Percentiles rank a stretch among this genome's conserved stretches.
Evolutionary conservation across 1,140 invertebrate genomes (phyloP).

Genomic region (Hypsibius dujardini): DNA sequence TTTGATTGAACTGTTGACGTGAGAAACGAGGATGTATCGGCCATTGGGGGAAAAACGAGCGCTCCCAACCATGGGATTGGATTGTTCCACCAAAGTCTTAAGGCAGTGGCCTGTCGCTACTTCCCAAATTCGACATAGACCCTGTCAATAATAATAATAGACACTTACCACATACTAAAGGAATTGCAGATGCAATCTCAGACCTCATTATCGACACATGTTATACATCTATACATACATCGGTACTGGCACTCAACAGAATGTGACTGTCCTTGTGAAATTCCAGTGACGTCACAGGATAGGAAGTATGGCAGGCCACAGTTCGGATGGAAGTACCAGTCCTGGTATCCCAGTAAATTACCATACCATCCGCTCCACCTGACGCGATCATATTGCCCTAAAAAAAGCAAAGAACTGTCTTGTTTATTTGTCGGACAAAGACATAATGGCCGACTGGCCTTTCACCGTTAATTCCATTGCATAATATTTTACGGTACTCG

Average conservation of each 20-base stretch:
- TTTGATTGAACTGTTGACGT: constrained; percentile 39
- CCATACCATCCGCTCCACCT: neutral
- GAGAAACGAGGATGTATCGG: constrained; percentile 90
- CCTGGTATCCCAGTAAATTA: neutral
- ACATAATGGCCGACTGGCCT: no score
- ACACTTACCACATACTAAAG: no score
- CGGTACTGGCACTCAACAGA: no score
- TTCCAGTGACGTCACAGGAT: no score
- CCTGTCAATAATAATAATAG: no score
- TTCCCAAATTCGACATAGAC: constrained; percentile 79
- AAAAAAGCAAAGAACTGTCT: neutral
- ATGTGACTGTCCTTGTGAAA: no score
- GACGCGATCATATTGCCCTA: neutral
- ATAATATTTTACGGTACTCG: neutral
- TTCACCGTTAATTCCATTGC: no score
- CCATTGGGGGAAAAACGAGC: constrained; percentile 99
- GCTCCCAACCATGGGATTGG: constrained; percentile 94
- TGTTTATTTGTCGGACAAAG: neutral
- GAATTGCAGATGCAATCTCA: neutral
- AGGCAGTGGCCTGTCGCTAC: constrained; percentile 95
- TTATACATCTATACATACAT: neutral
- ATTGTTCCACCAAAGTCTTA: constrained; percentile 89
- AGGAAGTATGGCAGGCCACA: no score
- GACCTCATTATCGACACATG: neutral
- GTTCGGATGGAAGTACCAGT: neutral